These are phyloP conservation scores for Tenthredo amoena DNA, from an alignment of 2,888 invertebrate species.

Conservation along the genomic window DNA sequence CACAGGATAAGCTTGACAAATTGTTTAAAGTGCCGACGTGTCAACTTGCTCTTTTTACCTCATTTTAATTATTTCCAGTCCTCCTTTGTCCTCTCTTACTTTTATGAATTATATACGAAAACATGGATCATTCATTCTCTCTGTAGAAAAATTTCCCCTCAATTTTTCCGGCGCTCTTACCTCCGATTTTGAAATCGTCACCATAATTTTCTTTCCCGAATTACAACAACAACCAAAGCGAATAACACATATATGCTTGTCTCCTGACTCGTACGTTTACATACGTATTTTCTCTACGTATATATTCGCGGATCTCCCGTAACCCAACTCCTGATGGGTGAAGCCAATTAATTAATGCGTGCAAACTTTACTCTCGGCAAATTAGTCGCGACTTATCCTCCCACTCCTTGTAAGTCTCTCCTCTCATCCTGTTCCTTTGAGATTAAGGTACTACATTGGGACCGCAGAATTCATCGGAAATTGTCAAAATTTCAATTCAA, in stretches of 20 bases:
- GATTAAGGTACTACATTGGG: too few species aligned
- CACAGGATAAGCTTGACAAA: slow-evolving; percentile 15
- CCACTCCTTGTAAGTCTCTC: background rate
- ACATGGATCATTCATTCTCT: background rate
- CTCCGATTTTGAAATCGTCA: too few species aligned
- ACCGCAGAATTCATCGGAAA: too few species aligned
- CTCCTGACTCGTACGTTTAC: background rate
- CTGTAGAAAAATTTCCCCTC: background rate
- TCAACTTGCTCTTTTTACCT: background rate
- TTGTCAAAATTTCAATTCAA: background rate
- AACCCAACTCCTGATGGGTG: background rate
- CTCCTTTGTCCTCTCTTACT: background rate
- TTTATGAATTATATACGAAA: background rate
- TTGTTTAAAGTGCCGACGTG: background rate
- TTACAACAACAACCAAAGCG: background rate
- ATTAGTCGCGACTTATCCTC: background rate
- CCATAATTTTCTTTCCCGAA: too few species aligned
- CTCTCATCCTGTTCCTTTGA: too few species aligned
- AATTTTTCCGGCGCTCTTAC: too few species aligned
- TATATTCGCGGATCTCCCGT: background rate
- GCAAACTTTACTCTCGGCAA: background rate
- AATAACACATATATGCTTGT: background rate
- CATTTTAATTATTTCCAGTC: background rate
- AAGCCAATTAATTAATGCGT: slow-evolving; percentile 1
- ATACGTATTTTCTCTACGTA: background rate